Evolutionary conservation across 2,113 vertebrate genomes (phyloP).

Genomic region (Lepus europaeus): DNA sequence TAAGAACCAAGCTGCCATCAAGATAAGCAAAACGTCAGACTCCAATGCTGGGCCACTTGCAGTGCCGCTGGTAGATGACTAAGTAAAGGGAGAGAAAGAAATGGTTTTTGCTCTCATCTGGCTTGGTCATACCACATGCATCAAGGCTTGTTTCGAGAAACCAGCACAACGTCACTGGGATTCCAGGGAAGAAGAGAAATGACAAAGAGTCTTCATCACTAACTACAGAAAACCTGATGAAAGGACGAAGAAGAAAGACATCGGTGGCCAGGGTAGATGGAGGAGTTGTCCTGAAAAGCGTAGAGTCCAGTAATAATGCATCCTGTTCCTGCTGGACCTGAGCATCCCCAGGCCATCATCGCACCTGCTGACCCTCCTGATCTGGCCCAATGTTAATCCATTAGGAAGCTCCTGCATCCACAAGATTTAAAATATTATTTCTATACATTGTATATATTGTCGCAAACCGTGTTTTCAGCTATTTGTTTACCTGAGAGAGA

Average conservation of each 20-base stretch:
- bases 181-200: not conserved
- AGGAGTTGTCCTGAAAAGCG: not conserved
- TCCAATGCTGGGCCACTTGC: not conserved
- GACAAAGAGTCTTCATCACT: not conserved
- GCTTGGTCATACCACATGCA: not conserved
- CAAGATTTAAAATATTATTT: not conserved
- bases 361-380: not conserved
- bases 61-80: fast-evolving
- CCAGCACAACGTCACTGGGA: too few relatives aligned
- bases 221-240: not conserved
- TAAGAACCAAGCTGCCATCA: not conserved
- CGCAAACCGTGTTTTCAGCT: not conserved
- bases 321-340: not conserved
- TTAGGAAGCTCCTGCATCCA: not conserved
- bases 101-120: not conserved
- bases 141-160: not conserved
- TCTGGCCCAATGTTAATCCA: not conserved
- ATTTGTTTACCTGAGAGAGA: too few relatives aligned
- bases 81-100: not conserved
- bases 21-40: not conserved
- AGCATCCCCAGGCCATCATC: not conserved
- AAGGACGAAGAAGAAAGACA: not conserved
- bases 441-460: not conserved
- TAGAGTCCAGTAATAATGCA: not conserved
- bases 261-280: not conserved